Percentiles rank a stretch among this genome's conserved stretches.
phyloP scores from a whole-genome alignment of 2,113 vertebrate genomes.

The Silurus meridionalis region DNA sequence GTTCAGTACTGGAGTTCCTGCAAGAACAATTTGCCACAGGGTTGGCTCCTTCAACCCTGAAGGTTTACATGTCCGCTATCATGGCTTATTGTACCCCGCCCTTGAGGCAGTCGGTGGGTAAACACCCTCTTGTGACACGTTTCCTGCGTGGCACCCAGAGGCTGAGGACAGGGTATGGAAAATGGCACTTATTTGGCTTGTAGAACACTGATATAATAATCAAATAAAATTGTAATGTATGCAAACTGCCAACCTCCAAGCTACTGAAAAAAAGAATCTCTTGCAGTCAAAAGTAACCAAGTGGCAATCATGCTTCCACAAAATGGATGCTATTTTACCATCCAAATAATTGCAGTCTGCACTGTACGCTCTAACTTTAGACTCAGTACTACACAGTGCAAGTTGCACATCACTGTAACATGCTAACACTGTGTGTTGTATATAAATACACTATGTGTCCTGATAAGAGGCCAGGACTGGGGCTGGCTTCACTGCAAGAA shows the following conservation, averaged over 20 bases:
- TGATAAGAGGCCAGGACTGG: not conserved
- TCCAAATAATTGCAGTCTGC: not conserved
- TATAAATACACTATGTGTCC: not conserved
- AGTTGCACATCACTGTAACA: not conserved
- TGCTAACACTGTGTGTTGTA: not conserved
- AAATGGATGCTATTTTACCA: not conserved
- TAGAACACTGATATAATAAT: not conserved
- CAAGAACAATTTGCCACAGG: too few species aligned
- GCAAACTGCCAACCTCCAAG: not conserved
- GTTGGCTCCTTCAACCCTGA: too few species aligned
- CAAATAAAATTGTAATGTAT: not conserved
- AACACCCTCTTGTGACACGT: too few species aligned
- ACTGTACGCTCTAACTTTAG: not conserved
- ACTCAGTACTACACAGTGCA: not conserved
- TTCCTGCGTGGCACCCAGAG: too few species aligned
- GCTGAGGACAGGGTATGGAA: too few species aligned
- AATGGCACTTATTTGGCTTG: not conserved
- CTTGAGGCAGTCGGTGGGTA: too few species aligned
- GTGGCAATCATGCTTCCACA: not conserved
- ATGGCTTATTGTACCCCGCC: too few species aligned
- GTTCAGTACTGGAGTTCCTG: too few species aligned
- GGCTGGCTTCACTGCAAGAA: conserved; percentile 21
- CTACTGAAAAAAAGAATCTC: not conserved
- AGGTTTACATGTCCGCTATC: too few species aligned
- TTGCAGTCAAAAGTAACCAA: not conserved